Base-by-base conservation (phyloP, 1,140 invertebrate genomes). In the Ceratina japonica region DNA sequence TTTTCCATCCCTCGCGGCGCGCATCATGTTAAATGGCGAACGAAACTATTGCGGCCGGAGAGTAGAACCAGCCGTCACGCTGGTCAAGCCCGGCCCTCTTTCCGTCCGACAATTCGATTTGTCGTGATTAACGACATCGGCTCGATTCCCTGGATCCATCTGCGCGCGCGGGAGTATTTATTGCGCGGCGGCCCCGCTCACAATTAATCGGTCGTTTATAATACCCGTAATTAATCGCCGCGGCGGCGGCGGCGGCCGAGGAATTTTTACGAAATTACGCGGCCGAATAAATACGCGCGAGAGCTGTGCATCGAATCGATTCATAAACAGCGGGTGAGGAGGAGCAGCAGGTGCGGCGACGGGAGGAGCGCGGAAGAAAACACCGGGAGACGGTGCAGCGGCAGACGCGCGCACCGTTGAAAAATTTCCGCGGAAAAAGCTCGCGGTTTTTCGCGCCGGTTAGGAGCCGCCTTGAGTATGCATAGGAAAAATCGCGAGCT, bases 1-100 rank as follows among this genome's bases (percentile, higher is more conserved):
- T 24, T 61, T 59, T 20, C n/a, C 15, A n/a, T 20, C 27, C n/a
- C 27, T 22, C 5, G n/a, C 24, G 13, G 51, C 12, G 3, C 74
- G 69, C 63, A 56, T 82, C 82, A 72, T 65, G 83, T 81, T 82
- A 75, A 82, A 83, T 63, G 76, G 72, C 54, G 62, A 74, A 66
- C 70, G 75, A 85, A 86, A 81, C 72, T 85, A 85, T 78, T 44
- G 68, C 27, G 16, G 2, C 24, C 13, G 59, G 18, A 10, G 27
- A 37, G 73, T 65, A 27, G 59, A 68, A 80, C 51, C 31, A 64
- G 31, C 51, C 59, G 59, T 44, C 22, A 18, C 37, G 37, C 13
- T 49, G 59, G 68, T 63, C 75, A 63, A 63, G 44, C 16, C 52
- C 24, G 1, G 15, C 24, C 18, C 75, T 49, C 75, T 61, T 63